Base-by-base conservation (phyloP, 2,888 invertebrate species). In the Caradrina clavipalpis region DNA sequence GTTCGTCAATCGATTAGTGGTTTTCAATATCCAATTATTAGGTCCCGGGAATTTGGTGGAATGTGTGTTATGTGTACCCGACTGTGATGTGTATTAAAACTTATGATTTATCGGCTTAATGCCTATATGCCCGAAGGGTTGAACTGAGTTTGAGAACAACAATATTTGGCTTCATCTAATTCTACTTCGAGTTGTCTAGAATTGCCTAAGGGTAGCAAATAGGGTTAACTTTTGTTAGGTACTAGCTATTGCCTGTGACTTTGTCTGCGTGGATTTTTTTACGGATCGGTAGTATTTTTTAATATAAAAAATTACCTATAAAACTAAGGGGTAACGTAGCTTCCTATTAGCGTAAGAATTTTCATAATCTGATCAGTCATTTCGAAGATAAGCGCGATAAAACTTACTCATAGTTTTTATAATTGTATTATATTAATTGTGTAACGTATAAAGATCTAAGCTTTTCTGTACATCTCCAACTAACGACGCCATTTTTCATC, bases 101-200 rank as follows among this genome's bases (percentile, higher is more conserved):
- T 56, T 56, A 72, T 54, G 50, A 75, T 67, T 55, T 55, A 50
- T 50, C 21, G 49, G 50, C 55, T 59, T 55, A 21, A 42, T 50
- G 49, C 26, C 50, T 47, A 21, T 42, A 8, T 15, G 61, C 15
- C 39, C 58, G 0, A 39, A 39, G 58, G 50, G 59, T 59, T 74
- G 11, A 51, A 69, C 21, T 7, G 8, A 73, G 56, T 71, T 73
- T 57, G 47, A 17, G 13, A 54, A 67, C 31, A 17, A 47, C 39
- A 57, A 71, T 66, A 53, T 71, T 47, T 26, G 57, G 42, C 17
- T 7, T 54, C 49, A 13, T 26, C n/a, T 35, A 39, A 10, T 54
- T 21, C 11, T 22, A 49, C 57, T 22, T 53, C 11, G 15, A 42
- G 53, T 39, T 45, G 26, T 39, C 35, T 75, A 22, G 15, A 58